phyloP scores from a whole-genome alignment of 2,113 vertebrate genomes.

The Motacilla tschutschensis region DNA sequence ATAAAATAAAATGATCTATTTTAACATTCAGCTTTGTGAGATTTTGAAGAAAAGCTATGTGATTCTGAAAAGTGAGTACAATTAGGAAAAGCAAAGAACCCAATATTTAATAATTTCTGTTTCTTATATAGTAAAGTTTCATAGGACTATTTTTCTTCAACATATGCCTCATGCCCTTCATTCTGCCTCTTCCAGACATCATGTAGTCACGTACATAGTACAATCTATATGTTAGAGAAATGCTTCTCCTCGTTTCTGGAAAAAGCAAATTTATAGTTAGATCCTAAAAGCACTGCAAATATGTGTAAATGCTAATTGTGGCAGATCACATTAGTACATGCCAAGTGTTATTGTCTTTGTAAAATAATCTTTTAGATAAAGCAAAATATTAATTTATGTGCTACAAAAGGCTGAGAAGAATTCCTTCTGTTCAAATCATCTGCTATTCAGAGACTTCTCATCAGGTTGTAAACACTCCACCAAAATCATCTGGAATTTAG shows the following conservation, averaged over 20 bases:
- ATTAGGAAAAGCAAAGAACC: not conserved
- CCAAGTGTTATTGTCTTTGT: not conserved
- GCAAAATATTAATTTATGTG: not conserved
- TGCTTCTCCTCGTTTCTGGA: not conserved
- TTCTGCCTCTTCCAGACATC: not conserved
- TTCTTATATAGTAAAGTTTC: not conserved
- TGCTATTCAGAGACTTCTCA: not conserved
- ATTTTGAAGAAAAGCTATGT: not conserved
- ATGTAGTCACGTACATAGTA: not conserved
- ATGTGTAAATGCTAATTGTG: not conserved
- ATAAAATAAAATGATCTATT: not conserved
- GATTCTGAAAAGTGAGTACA: not conserved
- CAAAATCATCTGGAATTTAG: not conserved
- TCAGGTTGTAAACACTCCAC: not conserved
- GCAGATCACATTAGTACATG: not conserved
- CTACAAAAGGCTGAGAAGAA: not conserved
- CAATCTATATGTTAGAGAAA: not conserved
- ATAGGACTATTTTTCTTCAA: not conserved
- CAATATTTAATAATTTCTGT: not conserved
- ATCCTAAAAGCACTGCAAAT: not conserved
- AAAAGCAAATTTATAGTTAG: not conserved
- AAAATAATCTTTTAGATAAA: not conserved
- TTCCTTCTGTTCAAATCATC: not conserved
- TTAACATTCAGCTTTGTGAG: not conserved
- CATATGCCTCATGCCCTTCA: not conserved